Evolutionary conservation across 2,888 invertebrate genomes (phyloP), one percentile per base, ranked within the genome.

Genomic region (Timema podura): DNA sequence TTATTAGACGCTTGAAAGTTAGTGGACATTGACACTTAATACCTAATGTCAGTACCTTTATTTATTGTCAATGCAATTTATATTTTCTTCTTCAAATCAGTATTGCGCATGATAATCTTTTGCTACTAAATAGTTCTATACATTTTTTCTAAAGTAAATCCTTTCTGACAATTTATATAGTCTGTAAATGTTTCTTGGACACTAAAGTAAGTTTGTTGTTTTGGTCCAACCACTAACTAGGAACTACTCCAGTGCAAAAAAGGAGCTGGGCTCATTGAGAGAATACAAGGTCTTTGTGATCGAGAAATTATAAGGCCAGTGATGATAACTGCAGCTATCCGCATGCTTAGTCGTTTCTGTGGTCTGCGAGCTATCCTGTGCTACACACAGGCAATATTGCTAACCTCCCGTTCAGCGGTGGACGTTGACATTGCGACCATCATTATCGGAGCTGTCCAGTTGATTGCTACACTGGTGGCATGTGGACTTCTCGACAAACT

Each of bases 401-500:
- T 66, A 0, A 65, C 69, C 48, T 71, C 72, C 7, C 49, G 67
- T 9, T 73, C 73, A 64, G 68, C 67, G 65, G 30, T 74, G n/a
- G 70, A 73, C 57, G 70, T 72, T 2, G 71, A 76, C 51, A 44
- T 75, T 7, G 74, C 75, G 9, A 75, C 76, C 8, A 75, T 79
- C 68, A 77, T 76, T 48, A 79, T 76, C 2, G 80, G 76, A 70
- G 75, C 72, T 15, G 76, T 79, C 44, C 79, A 79, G 72, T 76
- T 78, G 0, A 44, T 74, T 2, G 74, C 76, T 0, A 76, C 79
- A 49, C 72, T 74, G 67, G 68, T 76, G 65, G 76, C 77, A 5
- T 74, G 75, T 11, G 69, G 75, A 7, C 64, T 78, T 2, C 75
- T 78, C 5, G 84, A 84, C 74, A 76, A 76, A 48, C 77, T 79